These are phyloP conservation scores for Tortricodes alternella DNA, from an alignment of 2,888 invertebrate species.

Conservation along the genomic window DNA sequence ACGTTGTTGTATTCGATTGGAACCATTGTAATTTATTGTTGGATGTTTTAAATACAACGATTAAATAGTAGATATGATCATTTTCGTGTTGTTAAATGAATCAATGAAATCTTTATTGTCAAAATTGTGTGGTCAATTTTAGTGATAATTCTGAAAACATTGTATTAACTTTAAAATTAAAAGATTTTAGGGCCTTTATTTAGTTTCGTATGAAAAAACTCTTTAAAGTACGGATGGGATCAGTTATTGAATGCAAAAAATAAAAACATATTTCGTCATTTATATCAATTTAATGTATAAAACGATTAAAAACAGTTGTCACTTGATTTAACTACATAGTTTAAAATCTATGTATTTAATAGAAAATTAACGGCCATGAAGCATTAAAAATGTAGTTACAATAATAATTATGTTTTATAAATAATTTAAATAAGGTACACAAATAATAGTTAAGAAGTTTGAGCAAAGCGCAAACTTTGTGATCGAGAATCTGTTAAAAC, in stretches of 20 bases:
- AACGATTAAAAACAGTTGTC: conserved; percentile 6
- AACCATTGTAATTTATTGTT: conserved; percentile 18
- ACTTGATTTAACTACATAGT: conserved; percentile 26
- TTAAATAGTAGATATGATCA: conserved; percentile 12
- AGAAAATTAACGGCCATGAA: conserved; percentile 8
- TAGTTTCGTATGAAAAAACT: neutral
- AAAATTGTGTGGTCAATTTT: conserved; percentile 29
- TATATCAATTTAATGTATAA: conserved; percentile 21
- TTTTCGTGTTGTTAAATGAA: conserved; percentile 23
- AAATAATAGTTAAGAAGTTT: too few relatives aligned
- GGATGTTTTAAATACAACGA: conserved; percentile 29
- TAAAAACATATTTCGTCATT: conserved; percentile 13
- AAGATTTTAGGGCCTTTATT: conserved; percentile 13
- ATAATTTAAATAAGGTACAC: too few relatives aligned
- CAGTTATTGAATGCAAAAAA: conserved; percentile 9
- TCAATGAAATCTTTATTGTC: conserved; percentile 21
- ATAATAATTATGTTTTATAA: conserved; percentile 1
- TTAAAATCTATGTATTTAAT: neutral
- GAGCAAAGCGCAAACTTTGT: neutral
- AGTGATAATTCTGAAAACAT: conserved; percentile 16
- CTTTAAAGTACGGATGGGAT: neutral
- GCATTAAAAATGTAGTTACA: conserved; percentile 22
- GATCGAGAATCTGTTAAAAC: conserved; percentile 5
- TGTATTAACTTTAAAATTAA: conserved; percentile 9
- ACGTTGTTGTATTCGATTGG: conserved; percentile 7